A percentile compares a stretch with the other conserved stretches of the same genome.
Evolutionary conservation across 2,113 vertebrate species (phyloP).

Genomic region (Triplophysa rosa): DNA sequence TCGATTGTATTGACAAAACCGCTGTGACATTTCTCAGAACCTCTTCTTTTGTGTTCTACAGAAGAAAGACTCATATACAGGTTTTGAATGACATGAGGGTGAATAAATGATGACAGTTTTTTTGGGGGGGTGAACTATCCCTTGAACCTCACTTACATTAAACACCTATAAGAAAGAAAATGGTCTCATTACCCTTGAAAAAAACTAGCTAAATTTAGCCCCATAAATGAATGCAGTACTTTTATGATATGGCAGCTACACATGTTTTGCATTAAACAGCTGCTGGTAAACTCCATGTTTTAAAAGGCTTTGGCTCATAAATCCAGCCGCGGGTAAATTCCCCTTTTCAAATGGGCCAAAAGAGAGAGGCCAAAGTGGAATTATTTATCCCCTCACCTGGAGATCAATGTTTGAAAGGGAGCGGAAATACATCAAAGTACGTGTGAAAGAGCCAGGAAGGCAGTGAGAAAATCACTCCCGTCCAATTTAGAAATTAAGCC

Average conservation of each 20-base stretch:
- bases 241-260: constrained; percentile 21
- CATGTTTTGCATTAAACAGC: constrained; percentile 30
- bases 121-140: background rate
- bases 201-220: constrained; percentile 27
- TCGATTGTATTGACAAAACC: too few relatives aligned
- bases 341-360: constrained; percentile 17
- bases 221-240: constrained; percentile 10
- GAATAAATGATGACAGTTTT: too few relatives aligned
- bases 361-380: constrained; percentile 27
- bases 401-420: constrained; percentile 67
- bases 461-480: constrained; percentile 59
- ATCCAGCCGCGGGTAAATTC: background rate
- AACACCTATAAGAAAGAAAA: constrained; percentile 9
- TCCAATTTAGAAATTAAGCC: constrained; percentile 66
- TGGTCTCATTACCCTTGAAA: background rate
- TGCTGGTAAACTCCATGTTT: constrained; percentile 27
- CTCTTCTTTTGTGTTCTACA: too few relatives aligned
- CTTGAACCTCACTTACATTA: too few relatives aligned
- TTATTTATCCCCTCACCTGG: constrained; percentile 64
- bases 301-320: constrained; percentile 21
- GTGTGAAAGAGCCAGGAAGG: constrained; percentile 59
- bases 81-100: too few relatives aligned
- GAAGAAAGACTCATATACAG: too few relatives aligned
- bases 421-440: constrained; percentile 69
- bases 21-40: too few relatives aligned